Conservation (phyloP, 2,113 vertebrate genomes). For the Pseudois nayaur region DNA sequence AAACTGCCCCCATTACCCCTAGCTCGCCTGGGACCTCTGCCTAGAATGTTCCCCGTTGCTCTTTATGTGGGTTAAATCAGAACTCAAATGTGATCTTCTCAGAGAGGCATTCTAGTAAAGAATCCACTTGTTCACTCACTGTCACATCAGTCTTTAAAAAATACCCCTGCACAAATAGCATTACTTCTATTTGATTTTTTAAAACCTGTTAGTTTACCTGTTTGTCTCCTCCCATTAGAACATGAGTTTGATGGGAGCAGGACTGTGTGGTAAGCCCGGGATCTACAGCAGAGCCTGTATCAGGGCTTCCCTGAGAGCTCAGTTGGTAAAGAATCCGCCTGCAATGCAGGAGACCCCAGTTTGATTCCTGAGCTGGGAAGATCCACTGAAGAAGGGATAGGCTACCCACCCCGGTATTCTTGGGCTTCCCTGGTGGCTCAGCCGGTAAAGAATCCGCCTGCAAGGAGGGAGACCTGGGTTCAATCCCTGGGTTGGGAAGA, state of each 20-base stretch:
- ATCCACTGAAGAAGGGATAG: not conserved
- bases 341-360: not conserved
- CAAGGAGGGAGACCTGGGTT: not conserved
- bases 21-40: not conserved
- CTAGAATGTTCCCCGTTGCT: not conserved
- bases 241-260: not conserved
- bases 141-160: not conserved
- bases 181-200: not conserved
- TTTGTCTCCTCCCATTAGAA: not conserved
- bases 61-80: not conserved
- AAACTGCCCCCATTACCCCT: not conserved
- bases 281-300: not conserved
- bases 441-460: not conserved
- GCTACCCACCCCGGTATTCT: not conserved
- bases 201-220: not conserved
- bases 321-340: not conserved
- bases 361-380: not conserved
- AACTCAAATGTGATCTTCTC: not conserved
- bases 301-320: not conserved
- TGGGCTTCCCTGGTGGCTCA: not conserved
- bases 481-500: not conserved
- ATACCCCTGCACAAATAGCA: not conserved
- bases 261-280: not conserved
- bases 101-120: not conserved
- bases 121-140: not conserved